Conservation (phyloP, 2,888 invertebrate genomes). For the Carcina quercana region DNA sequence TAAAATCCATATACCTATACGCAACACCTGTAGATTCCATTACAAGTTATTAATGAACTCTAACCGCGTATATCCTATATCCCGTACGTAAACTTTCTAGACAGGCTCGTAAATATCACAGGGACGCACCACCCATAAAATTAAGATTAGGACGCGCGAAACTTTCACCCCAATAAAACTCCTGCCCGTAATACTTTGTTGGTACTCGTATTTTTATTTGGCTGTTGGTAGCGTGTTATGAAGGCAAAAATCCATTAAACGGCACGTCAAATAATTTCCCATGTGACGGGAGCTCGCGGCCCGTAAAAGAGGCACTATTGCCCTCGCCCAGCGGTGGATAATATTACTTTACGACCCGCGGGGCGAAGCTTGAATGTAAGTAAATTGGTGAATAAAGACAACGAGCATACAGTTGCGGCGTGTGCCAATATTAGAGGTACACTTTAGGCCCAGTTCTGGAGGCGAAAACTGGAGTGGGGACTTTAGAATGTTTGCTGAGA, state of each 20-base stretch:
- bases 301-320: slow-evolving; percentile 73
- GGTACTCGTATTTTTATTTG: slow-evolving; percentile 58
- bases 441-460: slow-evolving; percentile 15
- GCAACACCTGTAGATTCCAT: no score
- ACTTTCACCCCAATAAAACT: slow-evolving; percentile 24
- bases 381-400: slow-evolving; percentile 72
- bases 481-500: no score
- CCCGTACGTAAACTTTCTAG: neutral
- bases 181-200: slow-evolving; percentile 30
- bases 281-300: slow-evolving; percentile 71
- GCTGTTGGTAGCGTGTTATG: slow-evolving; percentile 69
- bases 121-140: slow-evolving; percentile 7
- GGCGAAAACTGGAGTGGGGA: no score
- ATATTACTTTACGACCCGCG: slow-evolving; percentile 71
- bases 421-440: slow-evolving; percentile 22
- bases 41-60: no score
- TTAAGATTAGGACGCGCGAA: slow-evolving; percentile 11
- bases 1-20: no score
- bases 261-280: slow-evolving; percentile 74
- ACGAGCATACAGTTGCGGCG: slow-evolving; percentile 36
- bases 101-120: slow-evolving; percentile 6
- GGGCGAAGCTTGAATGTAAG: slow-evolving; percentile 64
- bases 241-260: slow-evolving; percentile 74
- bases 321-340: slow-evolving; percentile 67
- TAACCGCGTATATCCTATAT: no score